phyloP scores from a whole-genome alignment of 1,140 invertebrate species.

The Coptotermes formosanus region DNA sequence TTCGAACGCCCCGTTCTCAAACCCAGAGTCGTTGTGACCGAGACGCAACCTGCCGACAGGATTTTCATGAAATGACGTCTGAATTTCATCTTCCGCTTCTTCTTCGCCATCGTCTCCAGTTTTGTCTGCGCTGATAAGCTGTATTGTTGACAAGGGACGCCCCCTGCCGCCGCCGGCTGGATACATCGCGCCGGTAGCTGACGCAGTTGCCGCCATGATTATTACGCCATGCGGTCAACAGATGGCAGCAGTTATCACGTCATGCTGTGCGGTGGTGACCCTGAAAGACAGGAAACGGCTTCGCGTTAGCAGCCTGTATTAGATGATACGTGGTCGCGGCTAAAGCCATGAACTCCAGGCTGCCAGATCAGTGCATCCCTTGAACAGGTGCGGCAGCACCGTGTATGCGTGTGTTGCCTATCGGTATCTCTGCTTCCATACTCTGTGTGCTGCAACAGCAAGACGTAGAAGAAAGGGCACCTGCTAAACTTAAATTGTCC shows the following conservation, averaged over 20 bases:
- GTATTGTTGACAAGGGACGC: conserved; percentile 12
- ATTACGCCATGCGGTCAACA: not conserved
- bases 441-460: too few relatives aligned
- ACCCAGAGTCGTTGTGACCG: not conserved
- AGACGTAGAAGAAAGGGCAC: too few relatives aligned
- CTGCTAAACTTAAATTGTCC: too few relatives aligned
- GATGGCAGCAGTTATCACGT: not conserved
- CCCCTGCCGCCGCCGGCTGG: not conserved
- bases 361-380: too few relatives aligned
- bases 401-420: too few relatives aligned
- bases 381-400: too few relatives aligned
- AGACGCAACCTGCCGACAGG: not conserved
- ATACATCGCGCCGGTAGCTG: not conserved
- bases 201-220: not conserved
- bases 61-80: not conserved
- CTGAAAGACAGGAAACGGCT: not conserved
- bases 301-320: too few relatives aligned
- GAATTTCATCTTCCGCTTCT: not conserved
- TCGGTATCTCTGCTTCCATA: too few relatives aligned
- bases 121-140: not conserved
- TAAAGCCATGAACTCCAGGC: too few relatives aligned
- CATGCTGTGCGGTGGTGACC: not conserved
- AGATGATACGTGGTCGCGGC: too few relatives aligned
- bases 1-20: conserved; percentile 23
- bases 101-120: not conserved